These are phyloP conservation scores for Lerema accius DNA, from an alignment of 1,140 invertebrate genomes.

Conservation along the genomic window DNA sequence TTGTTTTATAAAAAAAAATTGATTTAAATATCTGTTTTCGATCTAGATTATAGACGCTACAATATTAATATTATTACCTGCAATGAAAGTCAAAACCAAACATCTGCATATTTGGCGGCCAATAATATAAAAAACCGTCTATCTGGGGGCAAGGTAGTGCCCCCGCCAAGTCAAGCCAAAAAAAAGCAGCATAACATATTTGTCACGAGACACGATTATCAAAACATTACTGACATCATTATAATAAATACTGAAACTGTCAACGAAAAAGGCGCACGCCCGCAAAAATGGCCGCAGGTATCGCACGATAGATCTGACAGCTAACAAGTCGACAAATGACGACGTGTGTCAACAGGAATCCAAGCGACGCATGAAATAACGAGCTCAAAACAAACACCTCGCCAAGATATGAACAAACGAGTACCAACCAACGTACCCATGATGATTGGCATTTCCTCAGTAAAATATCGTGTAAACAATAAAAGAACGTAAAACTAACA, in stretches of 20 bases:
- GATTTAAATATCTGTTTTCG: too few relatives aligned
- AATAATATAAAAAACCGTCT: too few relatives aligned
- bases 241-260: not conserved
- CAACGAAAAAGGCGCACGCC: constrained; percentile 8
- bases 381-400: constrained; percentile 58
- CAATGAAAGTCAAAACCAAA: too few relatives aligned
- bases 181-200: too few relatives aligned
- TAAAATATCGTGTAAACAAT: constrained; percentile 13
- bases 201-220: not conserved
- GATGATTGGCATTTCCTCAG: constrained; percentile 15
- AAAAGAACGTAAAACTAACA: not conserved
- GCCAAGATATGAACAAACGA: constrained; percentile 51
- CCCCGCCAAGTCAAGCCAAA: too few relatives aligned
- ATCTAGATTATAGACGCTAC: too few relatives aligned
- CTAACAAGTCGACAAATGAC: constrained; percentile 15
- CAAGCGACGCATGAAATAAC: constrained; percentile 55
- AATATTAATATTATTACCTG: too few relatives aligned
- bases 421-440: constrained; percentile 4
- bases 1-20: too few relatives aligned
- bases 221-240: not conserved
- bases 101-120: too few relatives aligned
- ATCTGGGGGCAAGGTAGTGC: too few relatives aligned
- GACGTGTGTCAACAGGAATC: constrained; percentile 25
- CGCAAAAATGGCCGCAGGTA: constrained; percentile 9
- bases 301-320: constrained; percentile 21